A percentile compares a stretch with the other conserved stretches of the same genome.
These are phyloP conservation scores for Hartigia nigra DNA, from an alignment of 2,888 invertebrate species.

Conservation along the genomic window DNA sequence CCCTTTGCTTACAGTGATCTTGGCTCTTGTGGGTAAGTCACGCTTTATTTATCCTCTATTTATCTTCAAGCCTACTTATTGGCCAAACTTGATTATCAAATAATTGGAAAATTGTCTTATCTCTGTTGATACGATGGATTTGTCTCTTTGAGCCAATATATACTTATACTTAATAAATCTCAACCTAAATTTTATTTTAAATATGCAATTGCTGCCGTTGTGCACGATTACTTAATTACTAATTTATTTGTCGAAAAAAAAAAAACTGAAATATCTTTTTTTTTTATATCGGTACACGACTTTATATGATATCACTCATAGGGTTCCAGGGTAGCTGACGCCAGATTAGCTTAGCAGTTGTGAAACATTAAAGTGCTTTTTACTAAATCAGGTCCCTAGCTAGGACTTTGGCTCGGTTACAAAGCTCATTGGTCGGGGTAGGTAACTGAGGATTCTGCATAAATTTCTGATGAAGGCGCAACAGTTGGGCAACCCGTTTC, in stretches of 20 bases:
- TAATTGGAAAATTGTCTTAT: neutral
- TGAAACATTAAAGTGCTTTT: slow-evolving; percentile 50
- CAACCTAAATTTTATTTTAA: neutral
- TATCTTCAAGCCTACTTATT: neutral
- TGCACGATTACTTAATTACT: neutral
- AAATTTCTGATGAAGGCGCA: slow-evolving; percentile 61
- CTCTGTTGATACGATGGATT: neutral
- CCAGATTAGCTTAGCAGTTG: neutral
- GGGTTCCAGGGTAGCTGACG: neutral
- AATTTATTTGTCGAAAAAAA: neutral
- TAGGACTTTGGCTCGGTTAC: slow-evolving; percentile 45
- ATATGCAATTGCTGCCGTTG: neutral
- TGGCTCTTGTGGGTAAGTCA: slow-evolving; percentile 96
- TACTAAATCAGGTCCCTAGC: slow-evolving; percentile 38
- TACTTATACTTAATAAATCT: neutral
- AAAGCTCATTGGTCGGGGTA: slow-evolving; percentile 54
- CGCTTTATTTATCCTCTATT: neutral
- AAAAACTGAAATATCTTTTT: neutral
- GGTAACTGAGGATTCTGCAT: slow-evolving; percentile 56
- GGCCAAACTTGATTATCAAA: neutral
- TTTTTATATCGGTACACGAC: neutral
- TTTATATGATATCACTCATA: too few relatives aligned
- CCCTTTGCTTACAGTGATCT: slow-evolving; percentile 94
- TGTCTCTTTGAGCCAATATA: neutral
- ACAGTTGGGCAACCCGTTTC: slow-evolving; percentile 54